These are phyloP conservation scores for Eufriesea mexicana DNA, from an alignment of 1,140 invertebrate species.

Conservation along the genomic window DNA sequence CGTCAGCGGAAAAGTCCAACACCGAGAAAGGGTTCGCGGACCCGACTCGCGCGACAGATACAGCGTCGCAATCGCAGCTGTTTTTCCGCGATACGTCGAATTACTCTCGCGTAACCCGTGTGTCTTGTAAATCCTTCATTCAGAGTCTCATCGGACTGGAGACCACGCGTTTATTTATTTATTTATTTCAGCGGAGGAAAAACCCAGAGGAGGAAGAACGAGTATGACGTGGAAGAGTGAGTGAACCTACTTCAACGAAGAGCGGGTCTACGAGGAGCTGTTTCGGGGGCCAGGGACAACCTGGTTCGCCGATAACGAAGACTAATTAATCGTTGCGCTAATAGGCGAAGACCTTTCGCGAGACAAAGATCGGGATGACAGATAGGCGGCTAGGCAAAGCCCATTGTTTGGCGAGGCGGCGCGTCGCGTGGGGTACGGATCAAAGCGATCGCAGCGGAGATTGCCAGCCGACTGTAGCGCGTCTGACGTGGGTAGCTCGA, in stretches of 20 bases:
- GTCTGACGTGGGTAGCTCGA: slow-evolving; percentile 11
- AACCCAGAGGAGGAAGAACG: too few species aligned
- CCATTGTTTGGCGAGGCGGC: slow-evolving; percentile 27
- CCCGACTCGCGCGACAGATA: not conserved
- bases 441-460: slow-evolving; percentile 36
- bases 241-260: too few species aligned
- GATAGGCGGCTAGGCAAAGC: slow-evolving; percentile 19
- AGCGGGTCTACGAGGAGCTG: too few species aligned
- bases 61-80: not conserved
- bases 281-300: too few species aligned
- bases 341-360: slow-evolving; percentile 41
- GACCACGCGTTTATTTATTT: too few species aligned
- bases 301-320: not conserved
- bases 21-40: too few species aligned
- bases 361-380: slow-evolving; percentile 12
- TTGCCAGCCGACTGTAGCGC: not conserved
- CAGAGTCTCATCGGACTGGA: not conserved
- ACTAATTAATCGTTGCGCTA: slow-evolving; percentile 31
- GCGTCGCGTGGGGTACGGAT: slow-evolving; percentile 21
- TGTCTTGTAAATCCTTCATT: not conserved
- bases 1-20: not conserved
- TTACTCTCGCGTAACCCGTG: not conserved
- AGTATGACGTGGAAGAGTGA: too few species aligned
- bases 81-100: not conserved
- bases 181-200: too few species aligned